phyloP scores from a whole-genome alignment of 2,113 vertebrate genomes.

The Camelus dromedarius region DNA sequence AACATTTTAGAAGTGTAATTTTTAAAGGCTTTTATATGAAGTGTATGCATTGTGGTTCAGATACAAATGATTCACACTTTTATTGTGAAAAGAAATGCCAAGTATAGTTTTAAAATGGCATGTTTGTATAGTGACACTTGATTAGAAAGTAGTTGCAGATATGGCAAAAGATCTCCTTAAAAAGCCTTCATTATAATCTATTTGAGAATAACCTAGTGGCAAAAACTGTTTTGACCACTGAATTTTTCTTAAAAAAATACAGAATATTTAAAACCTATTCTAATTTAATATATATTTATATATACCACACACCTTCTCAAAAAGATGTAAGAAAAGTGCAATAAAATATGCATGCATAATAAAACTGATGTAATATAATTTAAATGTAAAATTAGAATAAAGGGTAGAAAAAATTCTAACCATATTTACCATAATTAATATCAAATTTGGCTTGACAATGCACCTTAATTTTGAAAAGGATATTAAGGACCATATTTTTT shows the following conservation, averaged over 20 bases:
- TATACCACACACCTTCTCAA: background rate
- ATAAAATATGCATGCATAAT: background rate
- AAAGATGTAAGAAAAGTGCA: background rate
- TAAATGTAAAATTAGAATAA: slow-evolving; percentile 42
- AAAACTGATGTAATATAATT: background rate
- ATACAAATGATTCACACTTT: slow-evolving; percentile 50
- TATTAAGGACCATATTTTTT: background rate
- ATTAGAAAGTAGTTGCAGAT: background rate
- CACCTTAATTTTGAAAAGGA: slow-evolving; percentile 9
- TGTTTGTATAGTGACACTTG: background rate
- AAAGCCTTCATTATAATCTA: background rate
- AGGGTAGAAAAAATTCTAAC: background rate
- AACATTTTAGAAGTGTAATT: slow-evolving; percentile 50
- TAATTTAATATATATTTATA: background rate
- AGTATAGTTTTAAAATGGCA: background rate
- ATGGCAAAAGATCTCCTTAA: background rate
- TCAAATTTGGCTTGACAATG: background rate
- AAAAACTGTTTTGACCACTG: background rate
- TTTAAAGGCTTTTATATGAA: slow-evolving; percentile 51
- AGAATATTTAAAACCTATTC: background rate
- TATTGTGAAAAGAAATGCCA: slow-evolving; percentile 20
- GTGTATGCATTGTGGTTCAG: background rate
- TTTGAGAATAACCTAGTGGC: background rate
- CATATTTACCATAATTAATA: background rate
- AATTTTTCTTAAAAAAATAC: background rate